Conservation (phyloP, 2,797 vertebrate species). For the Mormyrops boulengeri region DNA sequence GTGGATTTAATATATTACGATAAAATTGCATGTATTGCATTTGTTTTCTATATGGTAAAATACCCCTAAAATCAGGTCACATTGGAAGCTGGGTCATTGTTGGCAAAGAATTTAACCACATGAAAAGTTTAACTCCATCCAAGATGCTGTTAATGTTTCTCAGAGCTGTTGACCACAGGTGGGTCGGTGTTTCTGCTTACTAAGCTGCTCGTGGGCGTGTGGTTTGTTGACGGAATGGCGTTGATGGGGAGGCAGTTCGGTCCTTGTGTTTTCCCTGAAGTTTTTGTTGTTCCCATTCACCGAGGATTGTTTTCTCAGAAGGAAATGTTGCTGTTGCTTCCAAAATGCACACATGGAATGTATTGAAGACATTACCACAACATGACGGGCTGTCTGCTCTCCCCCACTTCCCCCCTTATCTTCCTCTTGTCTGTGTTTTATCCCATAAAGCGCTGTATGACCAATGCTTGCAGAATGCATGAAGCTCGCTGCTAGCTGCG, state of each 20-base stretch:
- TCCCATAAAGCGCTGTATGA: neutral
- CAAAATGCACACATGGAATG: constrained; percentile 1
- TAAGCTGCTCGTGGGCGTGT: neutral
- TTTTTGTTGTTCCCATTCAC: neutral
- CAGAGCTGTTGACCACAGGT: neutral
- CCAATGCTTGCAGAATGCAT: neutral
- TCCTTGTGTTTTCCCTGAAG: neutral
- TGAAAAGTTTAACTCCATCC: neutral
- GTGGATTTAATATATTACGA: neutral
- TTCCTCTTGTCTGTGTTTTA: neutral
- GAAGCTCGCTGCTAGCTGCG: neutral
- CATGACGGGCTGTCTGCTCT: neutral
- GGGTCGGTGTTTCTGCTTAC: neutral
- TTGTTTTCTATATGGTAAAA: neutral
- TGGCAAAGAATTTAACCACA: neutral
- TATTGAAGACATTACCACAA: neutral
- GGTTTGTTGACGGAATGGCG: neutral
- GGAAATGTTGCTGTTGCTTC: neutral
- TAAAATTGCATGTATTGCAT: neutral
- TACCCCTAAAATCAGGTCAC: neutral
- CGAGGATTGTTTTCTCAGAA: neutral
- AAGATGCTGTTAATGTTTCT: neutral
- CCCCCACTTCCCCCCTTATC: neutral
- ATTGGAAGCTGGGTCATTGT: neutral
- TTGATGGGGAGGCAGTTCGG: neutral